Percentiles rank a stretch among this genome's conserved stretches.
These are phyloP conservation scores for Drosophila obscura DNA, from an alignment of 1,140 invertebrate genomes.

Conservation along the genomic window DNA sequence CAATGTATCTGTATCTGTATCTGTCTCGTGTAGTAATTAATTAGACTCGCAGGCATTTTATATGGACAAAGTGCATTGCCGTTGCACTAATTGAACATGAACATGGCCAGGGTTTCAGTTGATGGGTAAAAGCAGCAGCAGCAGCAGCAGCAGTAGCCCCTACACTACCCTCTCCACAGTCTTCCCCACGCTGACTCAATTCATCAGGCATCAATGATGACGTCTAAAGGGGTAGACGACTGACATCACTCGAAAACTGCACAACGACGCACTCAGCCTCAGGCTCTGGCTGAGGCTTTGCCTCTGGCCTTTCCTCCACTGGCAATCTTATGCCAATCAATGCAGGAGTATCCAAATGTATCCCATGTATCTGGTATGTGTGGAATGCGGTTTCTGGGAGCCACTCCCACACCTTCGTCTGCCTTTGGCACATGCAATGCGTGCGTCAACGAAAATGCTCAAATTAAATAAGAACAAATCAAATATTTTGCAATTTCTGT, in stretches of 20 bases:
- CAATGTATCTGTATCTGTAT: constrained; percentile 19
- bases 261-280: constrained; percentile 51
- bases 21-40: constrained; percentile 63
- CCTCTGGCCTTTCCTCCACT: constrained; percentile 35
- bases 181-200: constrained; percentile 6
- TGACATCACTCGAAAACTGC: constrained; percentile 69
- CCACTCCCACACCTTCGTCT: constrained; percentile 1
- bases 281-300: constrained; percentile 10
- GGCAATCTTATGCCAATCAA: constrained; percentile 49
- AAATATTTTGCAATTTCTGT: constrained; percentile 77
- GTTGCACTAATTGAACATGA: constrained; percentile 79
- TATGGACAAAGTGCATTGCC: constrained; percentile 59
- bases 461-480: constrained; percentile 81
- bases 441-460: constrained; percentile 49
- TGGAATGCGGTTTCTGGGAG: not conserved
- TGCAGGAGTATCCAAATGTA: not conserved
- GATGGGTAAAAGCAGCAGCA: not conserved
- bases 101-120: constrained; percentile 43
- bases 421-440: constrained; percentile 20
- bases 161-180: too few relatives aligned
- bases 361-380: not conserved
- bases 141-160: not conserved
- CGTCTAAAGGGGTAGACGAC: constrained; percentile 61
- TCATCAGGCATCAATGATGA: constrained; percentile 58
- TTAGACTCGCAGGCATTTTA: constrained; percentile 80